These are phyloP conservation scores for Drosophila tani DNA, from an alignment of 1,140 invertebrate species.

Conservation along the genomic window DNA sequence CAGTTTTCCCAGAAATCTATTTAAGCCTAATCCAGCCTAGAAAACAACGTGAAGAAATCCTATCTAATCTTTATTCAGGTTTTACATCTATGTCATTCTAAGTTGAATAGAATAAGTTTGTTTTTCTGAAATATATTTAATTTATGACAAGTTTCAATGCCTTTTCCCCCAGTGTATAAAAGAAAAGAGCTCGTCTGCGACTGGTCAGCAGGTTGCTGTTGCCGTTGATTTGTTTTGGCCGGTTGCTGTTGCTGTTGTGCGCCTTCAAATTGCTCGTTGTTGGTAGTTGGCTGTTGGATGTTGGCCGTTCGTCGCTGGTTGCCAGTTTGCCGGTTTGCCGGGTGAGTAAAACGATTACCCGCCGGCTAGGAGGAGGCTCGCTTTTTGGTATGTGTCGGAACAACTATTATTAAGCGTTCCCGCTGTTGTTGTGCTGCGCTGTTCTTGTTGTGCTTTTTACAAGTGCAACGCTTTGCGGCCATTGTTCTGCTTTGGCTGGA, in stretches of 20 bases:
- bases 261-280: constrained; percentile 64
- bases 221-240: constrained; percentile 62
- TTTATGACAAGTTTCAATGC: neutral
- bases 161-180: constrained; percentile 16
- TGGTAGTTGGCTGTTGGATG: constrained; percentile 7
- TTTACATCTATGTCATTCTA: too few species aligned
- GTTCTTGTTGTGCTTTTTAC: constrained; percentile 50
- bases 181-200: constrained; percentile 32
- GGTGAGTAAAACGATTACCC: constrained; percentile 83
- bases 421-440: constrained; percentile 28
- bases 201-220: constrained; percentile 76
- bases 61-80: too few species aligned
- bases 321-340: constrained; percentile 68
- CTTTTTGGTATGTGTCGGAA: constrained; percentile 79
- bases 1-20: too few species aligned
- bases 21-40: too few species aligned
- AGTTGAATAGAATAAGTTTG: too few species aligned
- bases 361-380: constrained; percentile 72
- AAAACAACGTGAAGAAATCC: too few species aligned
- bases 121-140: neutral
- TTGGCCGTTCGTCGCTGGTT: constrained; percentile 20
- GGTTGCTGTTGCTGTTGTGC: constrained; percentile 52
- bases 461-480: constrained; percentile 66
- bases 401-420: constrained; percentile 79
- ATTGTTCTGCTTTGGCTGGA: constrained; percentile 80